Evolutionary conservation across 2,113 vertebrate species (phyloP).

Genomic region (Eurystomus gularis): DNA sequence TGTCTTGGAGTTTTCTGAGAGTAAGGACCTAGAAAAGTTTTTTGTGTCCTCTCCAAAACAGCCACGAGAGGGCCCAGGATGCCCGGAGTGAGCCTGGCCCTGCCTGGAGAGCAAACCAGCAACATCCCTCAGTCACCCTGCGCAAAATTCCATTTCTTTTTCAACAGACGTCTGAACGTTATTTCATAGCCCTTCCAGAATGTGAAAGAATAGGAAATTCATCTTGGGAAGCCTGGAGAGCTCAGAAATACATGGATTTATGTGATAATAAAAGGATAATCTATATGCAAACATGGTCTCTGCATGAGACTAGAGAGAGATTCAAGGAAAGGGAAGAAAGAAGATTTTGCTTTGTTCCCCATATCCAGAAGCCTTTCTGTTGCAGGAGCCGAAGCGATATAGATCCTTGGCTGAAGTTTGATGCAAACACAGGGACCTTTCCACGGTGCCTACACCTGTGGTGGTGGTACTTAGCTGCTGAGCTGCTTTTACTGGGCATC

Average conservation of each 20-base stretch:
- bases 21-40: background rate
- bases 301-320: fast-evolving
- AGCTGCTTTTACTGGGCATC: background rate
- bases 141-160: fast-evolving
- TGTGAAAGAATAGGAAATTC: background rate
- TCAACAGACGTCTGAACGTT: fast-evolving
- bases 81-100: background rate
- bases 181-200: fast-evolving
- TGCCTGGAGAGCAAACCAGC: fast-evolving
- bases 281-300: background rate
- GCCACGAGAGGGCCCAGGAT: conserved; percentile 7
- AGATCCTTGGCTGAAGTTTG: background rate
- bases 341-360: background rate
- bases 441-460: fast-evolving
- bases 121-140: background rate
- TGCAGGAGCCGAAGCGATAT: background rate
- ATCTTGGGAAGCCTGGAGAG: background rate
- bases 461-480: background rate
- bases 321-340: too few species aligned
- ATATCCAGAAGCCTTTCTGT: background rate
- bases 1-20: background rate
- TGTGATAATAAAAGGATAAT: background rate
- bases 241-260: background rate
- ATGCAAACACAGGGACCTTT: too few species aligned
- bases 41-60: background rate